A percentile compares a stretch with the other conserved stretches of the same genome.
Evolutionary conservation across 2,888 invertebrate species (phyloP).

Genomic region (Perithous albicinctus): DNA sequence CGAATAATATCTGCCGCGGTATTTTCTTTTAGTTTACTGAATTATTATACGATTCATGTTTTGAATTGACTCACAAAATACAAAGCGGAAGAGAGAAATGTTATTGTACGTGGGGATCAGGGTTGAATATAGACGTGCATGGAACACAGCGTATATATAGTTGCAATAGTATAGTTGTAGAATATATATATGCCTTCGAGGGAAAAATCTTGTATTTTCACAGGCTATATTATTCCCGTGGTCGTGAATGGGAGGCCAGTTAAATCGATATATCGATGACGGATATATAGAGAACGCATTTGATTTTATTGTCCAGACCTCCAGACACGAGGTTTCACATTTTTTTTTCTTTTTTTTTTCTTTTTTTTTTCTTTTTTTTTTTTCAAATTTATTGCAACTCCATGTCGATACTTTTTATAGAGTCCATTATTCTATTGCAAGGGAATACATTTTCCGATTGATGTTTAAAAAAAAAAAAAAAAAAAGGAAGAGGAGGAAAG

Average conservation of each 20-base stretch:
- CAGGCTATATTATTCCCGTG: constrained; percentile 70
- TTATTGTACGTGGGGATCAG: constrained; percentile 80
- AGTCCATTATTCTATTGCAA: background rate
- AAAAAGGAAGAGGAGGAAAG: too few species aligned
- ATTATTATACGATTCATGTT: constrained; percentile 85
- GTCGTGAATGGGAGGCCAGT: constrained; percentile 68
- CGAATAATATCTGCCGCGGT: constrained; percentile 81
- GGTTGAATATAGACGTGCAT: constrained; percentile 22
- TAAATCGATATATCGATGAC: constrained; percentile 70
- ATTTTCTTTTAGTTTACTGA: constrained; percentile 83
- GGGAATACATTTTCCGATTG: background rate
- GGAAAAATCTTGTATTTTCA: constrained; percentile 80
- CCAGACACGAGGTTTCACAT: constrained; percentile 50
- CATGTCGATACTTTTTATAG: background rate
- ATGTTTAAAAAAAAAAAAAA: background rate
- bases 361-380: constrained; percentile 67
- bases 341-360: too few species aligned
- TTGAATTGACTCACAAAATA: constrained; percentile 84
- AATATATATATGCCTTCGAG: constrained; percentile 77
- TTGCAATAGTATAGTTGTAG: constrained; percentile 17
- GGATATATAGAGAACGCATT: constrained; percentile 67
- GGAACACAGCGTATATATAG: constrained; percentile 17
- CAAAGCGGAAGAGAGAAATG: constrained; percentile 83
- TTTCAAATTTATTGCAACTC: constrained; percentile 49
- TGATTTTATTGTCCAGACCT: constrained; percentile 66